Conservation (phyloP, 2,888 invertebrate species). For the Heliconius ismenius region DNA sequence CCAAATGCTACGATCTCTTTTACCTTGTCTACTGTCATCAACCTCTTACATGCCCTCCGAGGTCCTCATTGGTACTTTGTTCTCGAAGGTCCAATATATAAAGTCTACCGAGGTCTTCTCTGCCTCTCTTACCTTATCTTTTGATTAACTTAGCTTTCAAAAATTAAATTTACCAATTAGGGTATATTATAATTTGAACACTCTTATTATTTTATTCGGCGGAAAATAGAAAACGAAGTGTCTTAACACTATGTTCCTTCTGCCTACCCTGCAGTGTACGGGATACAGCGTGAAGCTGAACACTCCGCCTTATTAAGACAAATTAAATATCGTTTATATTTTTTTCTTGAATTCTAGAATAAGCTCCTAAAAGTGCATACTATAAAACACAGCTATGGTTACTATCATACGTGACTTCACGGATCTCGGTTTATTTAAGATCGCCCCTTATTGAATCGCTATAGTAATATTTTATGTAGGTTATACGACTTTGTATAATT, state of each 20-base stretch:
- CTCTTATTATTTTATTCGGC: too few species aligned
- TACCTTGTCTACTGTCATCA: too few species aligned
- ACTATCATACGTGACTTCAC: conserved; percentile 38
- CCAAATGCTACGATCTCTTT: background rate
- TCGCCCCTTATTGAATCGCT: conserved; percentile 36
- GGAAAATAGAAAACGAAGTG: background rate
- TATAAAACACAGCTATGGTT: conserved; percentile 37
- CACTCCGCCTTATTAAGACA: too few species aligned
- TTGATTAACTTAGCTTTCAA: too few species aligned
- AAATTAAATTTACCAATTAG: too few species aligned
- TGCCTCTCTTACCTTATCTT: too few species aligned
- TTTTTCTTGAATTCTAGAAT: conserved; percentile 30
- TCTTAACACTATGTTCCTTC: background rate
- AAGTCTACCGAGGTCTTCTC: too few species aligned
- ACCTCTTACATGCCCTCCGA: too few species aligned
- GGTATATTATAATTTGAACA: too few species aligned
- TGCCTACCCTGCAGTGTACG: background rate
- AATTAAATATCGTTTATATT: background rate
- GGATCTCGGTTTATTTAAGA: conserved; percentile 37
- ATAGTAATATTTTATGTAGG: conserved; percentile 28
- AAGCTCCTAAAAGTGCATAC: conserved; percentile 30
- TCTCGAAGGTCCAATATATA: too few species aligned
- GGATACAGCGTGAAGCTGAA: background rate
- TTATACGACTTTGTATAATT: conserved; percentile 5
- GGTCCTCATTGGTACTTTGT: too few species aligned